Conservation (phyloP, 2,888 invertebrate genomes). For the Zootermopsis nevadensis region DNA sequence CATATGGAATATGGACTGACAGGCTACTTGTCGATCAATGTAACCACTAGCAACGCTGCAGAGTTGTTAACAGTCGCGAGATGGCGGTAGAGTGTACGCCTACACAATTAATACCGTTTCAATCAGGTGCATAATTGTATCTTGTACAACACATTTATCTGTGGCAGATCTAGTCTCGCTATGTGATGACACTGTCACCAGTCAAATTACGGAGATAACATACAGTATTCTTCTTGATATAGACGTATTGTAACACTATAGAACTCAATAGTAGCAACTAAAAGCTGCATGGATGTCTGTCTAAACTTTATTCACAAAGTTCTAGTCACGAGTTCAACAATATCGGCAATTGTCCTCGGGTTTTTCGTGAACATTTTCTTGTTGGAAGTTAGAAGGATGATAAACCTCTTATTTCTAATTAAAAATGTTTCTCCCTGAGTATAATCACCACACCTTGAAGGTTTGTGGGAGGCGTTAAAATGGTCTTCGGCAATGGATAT, state of each 20-base stretch:
- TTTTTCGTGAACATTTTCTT: too few relatives aligned
- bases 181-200: not conserved
- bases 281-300: not conserved
- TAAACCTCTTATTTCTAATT: too few relatives aligned
- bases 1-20: constrained; percentile 5
- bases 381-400: too few relatives aligned
- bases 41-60: constrained; percentile 28
- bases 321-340: too few relatives aligned
- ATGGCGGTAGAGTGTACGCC: not conserved
- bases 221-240: not conserved
- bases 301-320: too few relatives aligned
- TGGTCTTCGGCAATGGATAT: too few relatives aligned
- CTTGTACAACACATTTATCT: not conserved
- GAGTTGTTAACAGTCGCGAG: constrained; percentile 18
- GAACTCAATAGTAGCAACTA: not conserved
- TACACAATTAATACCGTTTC: constrained; percentile 27
- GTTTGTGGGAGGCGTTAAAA: too few relatives aligned
- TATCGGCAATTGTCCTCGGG: too few relatives aligned
- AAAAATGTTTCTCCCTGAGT: too few relatives aligned
- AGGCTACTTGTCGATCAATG: constrained; percentile 13
- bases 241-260: not conserved
- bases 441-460: too few relatives aligned
- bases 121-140: not conserved
- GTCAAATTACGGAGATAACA: not conserved
- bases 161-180: constrained; percentile 1